A percentile compares a stretch with the other conserved stretches of the same genome.
phyloP scores from a whole-genome alignment of 2,797 vertebrate genomes.

The Zalophus californianus region DNA sequence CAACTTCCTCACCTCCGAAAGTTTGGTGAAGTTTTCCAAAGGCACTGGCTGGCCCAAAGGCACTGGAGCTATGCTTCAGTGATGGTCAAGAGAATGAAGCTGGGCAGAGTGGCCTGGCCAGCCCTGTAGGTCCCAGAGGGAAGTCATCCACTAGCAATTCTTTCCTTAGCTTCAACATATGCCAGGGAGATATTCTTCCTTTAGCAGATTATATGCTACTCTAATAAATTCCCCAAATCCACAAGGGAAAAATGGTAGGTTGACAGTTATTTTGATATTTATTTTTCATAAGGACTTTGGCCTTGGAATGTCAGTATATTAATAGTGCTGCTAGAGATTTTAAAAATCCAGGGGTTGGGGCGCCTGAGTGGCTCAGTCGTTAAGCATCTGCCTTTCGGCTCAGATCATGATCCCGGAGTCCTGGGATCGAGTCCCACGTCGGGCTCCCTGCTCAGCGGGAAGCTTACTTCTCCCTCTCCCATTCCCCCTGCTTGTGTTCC shows the following conservation, averaged over 20 bases:
- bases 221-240: neutral
- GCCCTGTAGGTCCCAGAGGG: neutral
- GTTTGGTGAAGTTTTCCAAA: neutral
- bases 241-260: neutral
- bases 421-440: no score
- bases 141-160: neutral
- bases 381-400: no score
- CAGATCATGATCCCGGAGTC: no score
- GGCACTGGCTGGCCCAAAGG: no score
- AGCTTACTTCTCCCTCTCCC: no score
- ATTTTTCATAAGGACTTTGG: neutral
- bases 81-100: neutral
- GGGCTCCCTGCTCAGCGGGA: no score
- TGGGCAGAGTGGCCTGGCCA: neutral
- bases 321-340: neutral
- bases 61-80: neutral
- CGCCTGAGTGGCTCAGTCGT: no score
- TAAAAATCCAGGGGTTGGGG: neutral
- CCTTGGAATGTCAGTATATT: neutral
- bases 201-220: neutral
- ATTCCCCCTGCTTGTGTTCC: no score
- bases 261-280: neutral
- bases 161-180: neutral
- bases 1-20: neutral
- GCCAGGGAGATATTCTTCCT: neutral